A percentile compares a stretch with the other conserved stretches of the same genome.
Conservation (phyloP, 53 echinoderm and acorn worm species). For the Luidia sarsii region DNA sequence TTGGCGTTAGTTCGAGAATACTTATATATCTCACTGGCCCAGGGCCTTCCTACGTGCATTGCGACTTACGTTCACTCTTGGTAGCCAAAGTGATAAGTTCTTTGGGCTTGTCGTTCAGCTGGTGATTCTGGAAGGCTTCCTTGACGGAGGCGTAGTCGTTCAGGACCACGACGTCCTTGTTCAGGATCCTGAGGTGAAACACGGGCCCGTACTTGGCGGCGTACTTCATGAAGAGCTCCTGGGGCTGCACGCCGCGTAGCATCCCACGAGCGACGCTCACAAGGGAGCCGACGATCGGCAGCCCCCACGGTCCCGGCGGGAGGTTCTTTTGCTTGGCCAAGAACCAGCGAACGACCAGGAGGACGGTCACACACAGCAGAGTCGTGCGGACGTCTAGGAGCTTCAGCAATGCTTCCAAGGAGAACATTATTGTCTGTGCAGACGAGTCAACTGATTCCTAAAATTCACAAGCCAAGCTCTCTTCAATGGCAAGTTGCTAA, state of each 20-base stretch:
- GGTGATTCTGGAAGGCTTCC: conserved; percentile 41
- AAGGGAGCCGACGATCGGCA: conserved; percentile 34
- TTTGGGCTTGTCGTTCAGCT: conserved; percentile 5
- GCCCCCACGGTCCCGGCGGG: conserved; percentile 43
- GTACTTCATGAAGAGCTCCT: conserved; percentile 3
- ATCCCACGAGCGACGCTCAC: not conserved
- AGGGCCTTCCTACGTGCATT: not conserved
- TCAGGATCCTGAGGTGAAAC: conserved; percentile 25
- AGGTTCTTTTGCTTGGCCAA: conserved; percentile 19
- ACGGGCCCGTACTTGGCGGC: conserved; percentile 44
- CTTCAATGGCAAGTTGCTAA: no score
- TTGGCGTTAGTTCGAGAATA: not conserved
- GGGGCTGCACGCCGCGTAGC: conserved; percentile 23
- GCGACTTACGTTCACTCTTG: not conserved
- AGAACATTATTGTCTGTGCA: not conserved
- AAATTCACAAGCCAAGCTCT: no score
- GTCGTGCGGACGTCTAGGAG: conserved; percentile 1
- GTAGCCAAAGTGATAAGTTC: not conserved
- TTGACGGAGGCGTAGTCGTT: conserved; percentile 48
- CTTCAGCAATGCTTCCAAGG: not conserved
- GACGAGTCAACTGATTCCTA: no score
- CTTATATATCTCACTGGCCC: no score
- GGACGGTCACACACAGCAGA: not conserved
- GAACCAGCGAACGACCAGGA: conserved; percentile 39
- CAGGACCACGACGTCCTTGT: conserved; percentile 14